phyloP scores from a whole-genome alignment of 2,113 vertebrate genomes.

The Amphiprion percula region DNA sequence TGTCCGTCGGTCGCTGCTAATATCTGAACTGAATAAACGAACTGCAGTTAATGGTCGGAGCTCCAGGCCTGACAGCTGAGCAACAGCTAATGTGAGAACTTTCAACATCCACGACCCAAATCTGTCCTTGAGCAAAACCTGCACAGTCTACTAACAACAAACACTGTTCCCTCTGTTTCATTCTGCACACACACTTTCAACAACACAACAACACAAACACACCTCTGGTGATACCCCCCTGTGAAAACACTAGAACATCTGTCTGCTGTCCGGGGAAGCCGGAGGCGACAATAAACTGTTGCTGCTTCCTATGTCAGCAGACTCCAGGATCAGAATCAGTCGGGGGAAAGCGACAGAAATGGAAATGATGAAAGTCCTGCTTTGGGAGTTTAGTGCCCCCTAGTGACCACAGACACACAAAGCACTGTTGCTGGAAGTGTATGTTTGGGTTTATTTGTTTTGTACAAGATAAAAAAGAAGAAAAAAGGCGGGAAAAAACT shows the following conservation, averaged over 20 bases:
- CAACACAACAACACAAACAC: slow-evolving; percentile 20
- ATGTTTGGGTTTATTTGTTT: too few relatives aligned
- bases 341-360: slow-evolving; percentile 21
- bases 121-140: slow-evolving; percentile 26
- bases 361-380: not conserved
- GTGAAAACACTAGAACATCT: slow-evolving; percentile 59
- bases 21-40: slow-evolving; percentile 22
- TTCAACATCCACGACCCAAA: not conserved
- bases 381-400: slow-evolving; percentile 49
- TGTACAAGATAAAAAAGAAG: too few relatives aligned
- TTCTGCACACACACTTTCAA: not conserved
- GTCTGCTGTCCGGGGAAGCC: slow-evolving; percentile 46
- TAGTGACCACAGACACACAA: slow-evolving; percentile 52
- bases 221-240: slow-evolving; percentile 22
- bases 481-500: too few relatives aligned
- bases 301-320: slow-evolving; percentile 15
- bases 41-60: slow-evolving; percentile 9
- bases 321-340: slow-evolving; percentile 37
- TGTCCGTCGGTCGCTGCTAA: not conserved
- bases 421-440: not conserved
- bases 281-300: not conserved
- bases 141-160: not conserved
- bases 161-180: not conserved
- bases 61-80: slow-evolving; percentile 24
- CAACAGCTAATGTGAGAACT: slow-evolving; percentile 20